Evolutionary conservation across 2,797 vertebrate species (phyloP), one percentile per base, ranked within the genome.

Genomic region (Allobates femoralis): DNA sequence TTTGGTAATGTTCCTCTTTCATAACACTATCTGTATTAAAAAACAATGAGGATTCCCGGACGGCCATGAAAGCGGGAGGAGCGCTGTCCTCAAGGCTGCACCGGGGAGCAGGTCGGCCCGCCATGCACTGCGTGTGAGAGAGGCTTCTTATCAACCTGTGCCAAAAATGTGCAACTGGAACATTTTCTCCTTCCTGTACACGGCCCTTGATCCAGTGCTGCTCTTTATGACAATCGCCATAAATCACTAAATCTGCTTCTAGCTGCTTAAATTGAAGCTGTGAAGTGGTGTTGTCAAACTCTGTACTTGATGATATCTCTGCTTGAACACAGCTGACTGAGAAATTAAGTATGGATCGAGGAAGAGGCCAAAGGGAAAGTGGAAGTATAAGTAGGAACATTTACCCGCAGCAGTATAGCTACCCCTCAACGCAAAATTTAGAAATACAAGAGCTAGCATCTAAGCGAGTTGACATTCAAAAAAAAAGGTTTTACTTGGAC

Each of bases 371-470:
- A 94, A 96, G 96, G 94, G 95, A 94, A 62, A 96, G 97, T 88
- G 92, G 96, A 77, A 89, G 95, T 89, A 92, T 95, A 89, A 95
- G 96, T 92, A 94, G 95, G 89, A 95, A 94, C 89, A 91, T 95
- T 83, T 97, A 96, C 90, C 94, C 95, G 79, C 96, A 95, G 91
- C 97, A 96, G 88, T 95, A 96, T 89, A 93, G 93, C 32, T 97
- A 96, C 90, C 91, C 92, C 1, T 37, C 88, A 51, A 69, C 94
- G 88, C 91, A 95, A 82, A 90, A 87, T 94, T 93, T 92, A 86
- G 98, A 99, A 93, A 99, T 99, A 93, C 97, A 99, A 93, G 98
- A 99, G 94, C 93, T 99, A 86, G 98, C 98, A 85, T 99, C 98
- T 87, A 99, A 98, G 88, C 96, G 98, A 89, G 97, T 99, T 86